Conservation (phyloP, 2,888 invertebrate species). For the Nomada goodeniana region DNA sequence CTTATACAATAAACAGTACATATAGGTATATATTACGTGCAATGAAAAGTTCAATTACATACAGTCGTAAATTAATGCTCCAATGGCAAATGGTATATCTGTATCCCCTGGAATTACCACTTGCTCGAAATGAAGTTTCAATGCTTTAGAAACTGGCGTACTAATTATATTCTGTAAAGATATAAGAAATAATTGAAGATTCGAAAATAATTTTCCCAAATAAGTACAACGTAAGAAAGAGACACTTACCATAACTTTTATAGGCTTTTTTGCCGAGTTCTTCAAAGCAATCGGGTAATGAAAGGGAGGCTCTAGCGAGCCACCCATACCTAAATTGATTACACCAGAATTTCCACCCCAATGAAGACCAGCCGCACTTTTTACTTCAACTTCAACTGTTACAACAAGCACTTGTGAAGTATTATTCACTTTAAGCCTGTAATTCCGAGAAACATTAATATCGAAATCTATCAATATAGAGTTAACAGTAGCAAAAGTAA, state of each 20-base stretch:
- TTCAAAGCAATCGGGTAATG: constrained; percentile 88
- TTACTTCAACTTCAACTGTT: constrained; percentile 93
- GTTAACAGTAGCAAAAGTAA: not conserved
- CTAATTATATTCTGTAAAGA: constrained; percentile 85
- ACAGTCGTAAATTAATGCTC: constrained; percentile 90
- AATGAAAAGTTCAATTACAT: constrained; percentile 41
- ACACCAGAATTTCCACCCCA: constrained; percentile 89
- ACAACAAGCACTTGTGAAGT: constrained; percentile 90
- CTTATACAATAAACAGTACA: not conserved
- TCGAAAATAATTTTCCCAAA: not conserved
- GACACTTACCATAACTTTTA: constrained; percentile 87
- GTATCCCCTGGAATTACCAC: constrained; percentile 88
- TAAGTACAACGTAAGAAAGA: not conserved
- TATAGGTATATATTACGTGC: not conserved
- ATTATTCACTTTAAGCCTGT: constrained; percentile 89
- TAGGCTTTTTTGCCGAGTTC: constrained; percentile 88
- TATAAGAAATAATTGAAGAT: not conserved
- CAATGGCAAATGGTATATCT: constrained; percentile 87
- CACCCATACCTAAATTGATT: constrained; percentile 93
- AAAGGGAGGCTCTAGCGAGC: constrained; percentile 89
- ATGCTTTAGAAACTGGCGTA: constrained; percentile 88
- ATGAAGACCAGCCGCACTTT: constrained; percentile 89
- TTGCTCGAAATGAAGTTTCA: constrained; percentile 89
- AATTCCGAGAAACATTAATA: constrained; percentile 58
- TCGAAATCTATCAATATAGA: not conserved